Evolutionary conservation across 92 coral and sea anemone species (phyloP), one percentile per base, ranked within the genome.

Genomic region (Phymanthus crucifer): DNA sequence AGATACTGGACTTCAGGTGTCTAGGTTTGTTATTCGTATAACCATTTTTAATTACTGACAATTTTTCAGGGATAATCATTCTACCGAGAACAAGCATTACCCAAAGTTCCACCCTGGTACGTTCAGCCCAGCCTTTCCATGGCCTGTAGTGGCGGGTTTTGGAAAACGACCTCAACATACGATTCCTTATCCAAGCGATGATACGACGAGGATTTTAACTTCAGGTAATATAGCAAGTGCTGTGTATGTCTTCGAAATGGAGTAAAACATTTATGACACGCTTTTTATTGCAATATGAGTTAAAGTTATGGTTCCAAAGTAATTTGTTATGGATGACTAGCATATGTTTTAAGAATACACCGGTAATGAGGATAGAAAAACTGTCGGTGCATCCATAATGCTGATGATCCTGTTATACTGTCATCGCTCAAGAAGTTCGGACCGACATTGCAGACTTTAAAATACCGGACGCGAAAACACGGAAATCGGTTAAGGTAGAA

Each of bases 91-190:
- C 74, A 82, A 43, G 23, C 70, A 35, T 17, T 75, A 52, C 27
- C 85, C 72, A 19, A 65, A 61, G 37, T 69, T 56, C 71, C 56
- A 65, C 33, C 11, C 72, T 0, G 77, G 73, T 9, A 11, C 86
- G 18, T 66, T 73, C 36, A 36, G 86, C 26, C 71, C 85, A 35
- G 72, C 36, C 13, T 66, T 75, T 21, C 86, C 86, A 26, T 82
- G 86, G 86, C 61, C 80, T 10, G 67, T 82, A 40, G 65, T 82
- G 13, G n/a, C n/a, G n/a, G 86, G 86, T 56, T 74, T 82, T 48
- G 48, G 77, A 26, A 82, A 74, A 36, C 72, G 86, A 73, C 78
- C 80, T 2, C 86, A 73, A 24, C 71, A 40, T 6, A 52, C 70
- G 33, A 10, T 82, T 26, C 86, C 86, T 29, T 61, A 40, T 32